Base-by-base conservation (phyloP, 2,888 invertebrate species). In the Drosophila sordidula region DNA sequence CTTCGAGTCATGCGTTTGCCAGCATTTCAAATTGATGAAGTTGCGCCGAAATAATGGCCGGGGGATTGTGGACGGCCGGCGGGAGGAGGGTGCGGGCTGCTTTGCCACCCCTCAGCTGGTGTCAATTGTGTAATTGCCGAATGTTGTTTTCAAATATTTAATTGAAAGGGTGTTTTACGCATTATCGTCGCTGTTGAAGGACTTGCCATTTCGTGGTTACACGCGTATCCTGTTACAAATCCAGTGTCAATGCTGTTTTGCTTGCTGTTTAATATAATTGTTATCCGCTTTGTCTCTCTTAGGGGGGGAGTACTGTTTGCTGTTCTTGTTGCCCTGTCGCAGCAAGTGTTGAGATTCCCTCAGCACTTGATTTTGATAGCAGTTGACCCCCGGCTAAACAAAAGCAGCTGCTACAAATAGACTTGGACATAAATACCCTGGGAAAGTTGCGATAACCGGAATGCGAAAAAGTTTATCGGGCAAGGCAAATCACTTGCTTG, bases 181-280 rank as follows among this genome's bases (percentile, higher is more conserved):
- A 57, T 65, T 74, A 61, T 64, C 71, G 73, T 52, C 71, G 63
- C 39, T 49, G 50, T 42, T 61, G 45, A 47, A 63, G 64, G 73
- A 70, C 69, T 75, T 66, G 75, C 67, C 79, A 71, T 67, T 88
- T 79, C 86, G 89, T 89, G 91, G 90, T 91, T 91, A 89, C 92
- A 92, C 91, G 91, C 87, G 86, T 92, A 92, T 92, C 91, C 89
- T 89, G 90, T 92, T 91, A 87, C 92, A 90, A 91, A 91, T 90
- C 91, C 90, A 82, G 79, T 87, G 89, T 69, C 76, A 62, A 72
- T 71, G 76, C 55, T 80, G 74, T 78, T 80, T 84, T 86, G 79
- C 76, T 70, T 83, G 70, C 81, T 82, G 73, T 89, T 88, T 80
- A 82, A 85, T 81, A 84, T 89, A 87, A 83, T 89, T 90, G 81